Evolutionary conservation across 2,797 vertebrate genomes (phyloP), one percentile per base, ranked within the genome.

Genomic region (Semotilus atromaculatus): DNA sequence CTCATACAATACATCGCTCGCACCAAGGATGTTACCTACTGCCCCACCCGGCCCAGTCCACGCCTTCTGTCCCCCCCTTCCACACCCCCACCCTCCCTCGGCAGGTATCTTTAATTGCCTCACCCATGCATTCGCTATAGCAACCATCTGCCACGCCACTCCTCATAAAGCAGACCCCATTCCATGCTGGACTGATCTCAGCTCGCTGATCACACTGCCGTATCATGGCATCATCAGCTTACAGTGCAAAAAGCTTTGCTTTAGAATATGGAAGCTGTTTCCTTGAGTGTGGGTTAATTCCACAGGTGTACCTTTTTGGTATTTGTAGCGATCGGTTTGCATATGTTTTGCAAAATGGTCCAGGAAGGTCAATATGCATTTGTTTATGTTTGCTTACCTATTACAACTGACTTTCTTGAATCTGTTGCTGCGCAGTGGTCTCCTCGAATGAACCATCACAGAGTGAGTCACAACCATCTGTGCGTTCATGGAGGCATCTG

Each of bases 41-140:
- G 93, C 75, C 93, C 95, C 8, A 88, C 92, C 72, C 93, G 95
- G 86, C 87, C 93, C 84, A 93, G 96, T n/a, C 75, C 92, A 4
- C 92, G 91, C 87, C 94, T 96, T 90, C 94, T 95, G 88, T 95
- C 97, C 48, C 93, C 96, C 89, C 95, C 96, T 9, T 88, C 96
- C 91, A 96, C 96, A 90, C 96, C 97, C 89, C 93, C 97, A 93
- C 96, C 97, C 91, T 95, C 96, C 96, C 97, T 98, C 94, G 97
- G 97, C 98, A 99, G 98, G 98, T 97, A 98, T 97, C 96, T 97
- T 98, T 98, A 96, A 96, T 95, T 95, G 91, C 92, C 94, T 96
- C 94, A 90, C 93, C 79, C 95, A 95, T 96, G 94, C 94, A 95
- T 95, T 93, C 89, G 92, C 93, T 92, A 89, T 91, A 90, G 91